Conservation (phyloP, 2,888 invertebrate genomes). For the Trisateles emortualis region DNA sequence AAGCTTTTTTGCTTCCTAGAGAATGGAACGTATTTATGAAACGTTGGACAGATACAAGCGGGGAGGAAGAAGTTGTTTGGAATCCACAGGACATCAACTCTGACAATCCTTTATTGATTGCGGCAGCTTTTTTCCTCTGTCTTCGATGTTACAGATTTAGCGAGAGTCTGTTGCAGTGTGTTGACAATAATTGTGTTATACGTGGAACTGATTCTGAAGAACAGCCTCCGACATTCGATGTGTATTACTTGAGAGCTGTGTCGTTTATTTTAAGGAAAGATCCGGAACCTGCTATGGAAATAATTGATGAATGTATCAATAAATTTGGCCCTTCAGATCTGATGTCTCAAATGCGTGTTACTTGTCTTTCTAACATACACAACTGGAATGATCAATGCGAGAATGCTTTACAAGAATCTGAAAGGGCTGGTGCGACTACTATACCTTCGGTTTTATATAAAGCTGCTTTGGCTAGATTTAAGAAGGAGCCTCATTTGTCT, state of each 20-base stretch:
- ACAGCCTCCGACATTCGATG: slow-evolving; percentile 45
- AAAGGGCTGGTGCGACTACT: slow-evolving; percentile 63
- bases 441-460: slow-evolving; percentile 64
- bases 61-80: slow-evolving; percentile 78
- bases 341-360: slow-evolving; percentile 72
- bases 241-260: slow-evolving; percentile 70
- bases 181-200: slow-evolving; percentile 62
- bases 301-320: slow-evolving; percentile 58
- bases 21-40: slow-evolving; percentile 70
- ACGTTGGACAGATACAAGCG: slow-evolving; percentile 71
- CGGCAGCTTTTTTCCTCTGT: slow-evolving; percentile 80
- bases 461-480: slow-evolving; percentile 65
- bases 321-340: slow-evolving; percentile 69
- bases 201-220: slow-evolving; percentile 57
- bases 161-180: slow-evolving; percentile 67
- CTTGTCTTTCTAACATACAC: slow-evolving; percentile 58
- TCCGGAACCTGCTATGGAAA: slow-evolving; percentile 59
- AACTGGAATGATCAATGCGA: slow-evolving; percentile 74
- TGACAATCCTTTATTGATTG: slow-evolving; percentile 69
- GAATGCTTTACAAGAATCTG: slow-evolving; percentile 61
- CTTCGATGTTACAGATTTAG: slow-evolving; percentile 72
- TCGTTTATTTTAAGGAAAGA: slow-evolving; percentile 63
- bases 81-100: slow-evolving; percentile 58
- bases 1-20: slow-evolving; percentile 64
- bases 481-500: slow-evolving; percentile 57